A percentile compares a stretch with the other conserved stretches of the same genome.
phyloP scores from a whole-genome alignment of 2,113 vertebrate species.

The Sigmodon hispidus region DNA sequence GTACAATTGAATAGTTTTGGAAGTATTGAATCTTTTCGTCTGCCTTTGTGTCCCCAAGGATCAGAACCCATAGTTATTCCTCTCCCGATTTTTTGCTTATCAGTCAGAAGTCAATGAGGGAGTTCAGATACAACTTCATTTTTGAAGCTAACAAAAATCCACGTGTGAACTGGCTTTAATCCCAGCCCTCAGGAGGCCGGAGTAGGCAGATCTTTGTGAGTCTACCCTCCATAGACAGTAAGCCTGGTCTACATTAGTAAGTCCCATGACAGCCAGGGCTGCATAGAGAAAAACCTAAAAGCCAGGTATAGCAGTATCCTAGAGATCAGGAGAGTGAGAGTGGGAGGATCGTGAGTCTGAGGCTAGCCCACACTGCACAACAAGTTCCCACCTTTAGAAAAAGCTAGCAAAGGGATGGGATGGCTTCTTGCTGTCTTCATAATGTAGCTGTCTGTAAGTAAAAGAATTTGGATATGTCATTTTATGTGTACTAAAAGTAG shows the following conservation, averaged over 20 bases:
- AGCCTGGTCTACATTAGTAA: neutral
- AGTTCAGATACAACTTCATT: neutral
- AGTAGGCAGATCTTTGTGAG: neutral
- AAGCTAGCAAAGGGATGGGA: neutral
- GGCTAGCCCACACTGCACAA: neutral
- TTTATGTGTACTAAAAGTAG: neutral
- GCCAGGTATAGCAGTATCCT: neutral
- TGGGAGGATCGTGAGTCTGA: neutral
- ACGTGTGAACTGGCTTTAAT: neutral
- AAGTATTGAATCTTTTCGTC: neutral
- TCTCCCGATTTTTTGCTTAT: neutral
- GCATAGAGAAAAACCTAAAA: neutral
- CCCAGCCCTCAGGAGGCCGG: neutral
- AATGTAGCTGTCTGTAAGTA: neutral
- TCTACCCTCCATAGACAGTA: too few species aligned
- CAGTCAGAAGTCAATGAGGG: neutral
- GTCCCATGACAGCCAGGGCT: neutral
- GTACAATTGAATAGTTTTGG: neutral
- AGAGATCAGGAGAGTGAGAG: neutral
- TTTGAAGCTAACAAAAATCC: constrained; percentile 1
- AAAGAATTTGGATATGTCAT: constrained; percentile 27
- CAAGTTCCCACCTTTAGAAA: neutral
- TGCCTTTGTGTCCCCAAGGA: neutral
- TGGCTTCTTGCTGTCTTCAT: neutral
- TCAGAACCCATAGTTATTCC: neutral